Evolutionary conservation across 2,888 invertebrate species (phyloP), one percentile per base, ranked within the genome.

Genomic region (Mythimna vitellina): DNA sequence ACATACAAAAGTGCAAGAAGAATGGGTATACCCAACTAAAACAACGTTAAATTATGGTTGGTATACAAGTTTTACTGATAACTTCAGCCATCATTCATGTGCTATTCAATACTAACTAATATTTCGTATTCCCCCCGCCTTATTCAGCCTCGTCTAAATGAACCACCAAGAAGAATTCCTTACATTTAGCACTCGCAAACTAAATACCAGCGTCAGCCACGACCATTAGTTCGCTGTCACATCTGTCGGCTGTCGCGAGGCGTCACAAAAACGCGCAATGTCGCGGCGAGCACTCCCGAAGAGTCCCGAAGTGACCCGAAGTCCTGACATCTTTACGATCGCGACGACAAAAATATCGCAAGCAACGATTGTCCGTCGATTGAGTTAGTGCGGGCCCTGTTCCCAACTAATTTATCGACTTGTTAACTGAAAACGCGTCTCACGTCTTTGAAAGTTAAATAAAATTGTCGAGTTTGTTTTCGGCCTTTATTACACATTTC

Each of bases 341-440:
- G 85, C 87, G 94, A 87, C 92, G 95, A 95, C 93, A 89, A 92
- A 94, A 93, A 92, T 94, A 95, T 94, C 89, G 93, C 85, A 81
- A 84, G 86, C 78, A 79, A 77, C 87, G 89, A 93, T 91, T 88
- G 90, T 86, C 80, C 86, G 93, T 71, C 89, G 94, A 95, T 89
- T 92, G 95, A 95, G 85, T 91, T 94, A 94, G 89, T 81, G 89
- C 81, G 80, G 76, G 65, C 84, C 88, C 89, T 87, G 88, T 89
- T 90, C 87, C 78, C 76, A 82, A 84, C 87, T 92, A 91, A 93
- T 93, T 92, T 94, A 94, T 93, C 84, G 89, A 76, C 76, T 81
- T 86, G 93, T 82, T 88, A 90, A 91, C 87, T 88, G 91, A 91
- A 76, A 79, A 69, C 42, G 57, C 65, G 64, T 68, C 73, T 69